Percentiles rank a stretch among this genome's conserved stretches.
Conservation (phyloP, 2,797 vertebrate genomes). For the Parauchenoglanis punctatus region DNA sequence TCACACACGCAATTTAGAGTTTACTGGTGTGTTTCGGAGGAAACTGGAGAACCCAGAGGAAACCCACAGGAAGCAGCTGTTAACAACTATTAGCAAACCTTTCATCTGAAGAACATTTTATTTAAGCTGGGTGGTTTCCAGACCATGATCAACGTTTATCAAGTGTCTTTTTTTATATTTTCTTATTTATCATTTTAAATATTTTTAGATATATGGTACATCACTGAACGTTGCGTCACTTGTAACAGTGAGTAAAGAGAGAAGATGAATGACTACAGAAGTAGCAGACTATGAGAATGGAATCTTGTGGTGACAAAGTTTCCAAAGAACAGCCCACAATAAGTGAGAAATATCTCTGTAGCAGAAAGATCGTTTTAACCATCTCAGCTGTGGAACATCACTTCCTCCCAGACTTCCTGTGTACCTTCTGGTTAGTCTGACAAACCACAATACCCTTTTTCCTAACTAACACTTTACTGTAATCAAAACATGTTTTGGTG, state of each 20-base stretch:
- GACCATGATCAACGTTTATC: neutral
- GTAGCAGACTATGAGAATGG: conserved; percentile 1
- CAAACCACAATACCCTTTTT: conserved; percentile 34
- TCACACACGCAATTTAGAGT: neutral
- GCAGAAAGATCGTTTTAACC: conserved; percentile 26
- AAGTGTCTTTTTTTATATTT: neutral
- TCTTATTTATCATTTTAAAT: too few relatives aligned
- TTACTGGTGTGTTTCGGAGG: neutral
- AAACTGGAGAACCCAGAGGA: neutral
- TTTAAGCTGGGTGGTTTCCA: neutral
- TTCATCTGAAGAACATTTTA: neutral
- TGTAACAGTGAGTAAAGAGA: neutral
- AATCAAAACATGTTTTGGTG: conserved; percentile 18
- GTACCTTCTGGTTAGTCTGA: conserved; percentile 42
- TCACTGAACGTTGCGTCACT: too few relatives aligned
- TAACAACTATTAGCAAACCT: too few relatives aligned
- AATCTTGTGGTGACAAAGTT: conserved; percentile 17
- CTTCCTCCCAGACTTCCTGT: conserved; percentile 57
- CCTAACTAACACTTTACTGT: conserved; percentile 18
- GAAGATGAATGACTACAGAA: neutral
- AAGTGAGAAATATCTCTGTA: conserved; percentile 8
- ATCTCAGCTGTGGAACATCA: conserved; percentile 26
- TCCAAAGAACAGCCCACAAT: conserved; percentile 19
- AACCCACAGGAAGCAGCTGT: neutral
- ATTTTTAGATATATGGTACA: neutral